Evolutionary conservation across 2,797 vertebrate species (phyloP), one percentile per base, ranked within the genome.

Genomic region (Tarsius wallacei): DNA sequence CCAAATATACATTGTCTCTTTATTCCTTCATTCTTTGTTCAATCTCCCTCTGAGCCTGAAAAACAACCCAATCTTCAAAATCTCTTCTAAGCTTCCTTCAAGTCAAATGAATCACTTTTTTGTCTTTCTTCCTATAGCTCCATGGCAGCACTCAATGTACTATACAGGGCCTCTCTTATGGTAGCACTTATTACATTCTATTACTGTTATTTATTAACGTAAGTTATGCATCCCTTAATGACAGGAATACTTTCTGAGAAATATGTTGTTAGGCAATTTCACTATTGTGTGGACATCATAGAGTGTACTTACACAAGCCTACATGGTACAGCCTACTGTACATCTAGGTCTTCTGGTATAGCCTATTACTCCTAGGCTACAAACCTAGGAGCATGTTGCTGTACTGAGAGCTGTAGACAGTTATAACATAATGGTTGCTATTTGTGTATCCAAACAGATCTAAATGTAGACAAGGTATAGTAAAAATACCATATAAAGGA

Each of bases 1-100:
- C 28, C 33, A 36, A 64, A 70, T 61, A 13, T 49, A 74, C n/a
- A 47, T 55, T 63, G 7, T n/a, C 9, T 87, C 49, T 82, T 85
- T 31, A 66, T 66, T 28, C 57, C 70, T 96, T 91, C 12, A 17
- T 88, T 94, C 47, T 87, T 89, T 64, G 33, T 51, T 84, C 15
- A 74, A 0, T 31, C 11, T 87, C 36, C 13, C 14, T 83, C 11
- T 31, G 36, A 84, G 26, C 33, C 42, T 83, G 49, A 5, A 68
- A 76, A 90, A 51, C 7, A 64, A 86, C 28, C 57, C 14, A 64
- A 0, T 57, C 22, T 94, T 96, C 55, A 71, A 42, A 87, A 31
- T 80, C 33, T 88, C 31, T 70, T 90, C 73, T 36, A 47, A 73
- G 36, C 66, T 26, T 47, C 26, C 16, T 78, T 47, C 78, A 59